Percentiles rank a stretch among this genome's conserved stretches.
Conservation (phyloP, 2,888 invertebrate genomes). For the Phragmatobia fuliginosa region DNA sequence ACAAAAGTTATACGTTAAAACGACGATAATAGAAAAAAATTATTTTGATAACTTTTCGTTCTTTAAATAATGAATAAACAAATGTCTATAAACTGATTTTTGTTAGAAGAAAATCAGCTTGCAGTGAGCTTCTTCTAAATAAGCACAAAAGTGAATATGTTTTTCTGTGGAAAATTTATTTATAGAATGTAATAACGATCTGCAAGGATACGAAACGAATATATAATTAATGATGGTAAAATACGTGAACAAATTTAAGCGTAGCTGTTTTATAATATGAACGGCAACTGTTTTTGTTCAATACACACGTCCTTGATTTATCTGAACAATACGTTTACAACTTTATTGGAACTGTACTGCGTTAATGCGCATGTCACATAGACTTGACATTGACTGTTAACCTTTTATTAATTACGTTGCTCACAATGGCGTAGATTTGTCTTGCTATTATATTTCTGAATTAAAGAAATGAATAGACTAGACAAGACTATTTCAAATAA, state of each 20-base stretch:
- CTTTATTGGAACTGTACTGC: background rate
- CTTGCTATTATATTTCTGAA: background rate
- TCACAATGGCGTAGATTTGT: background rate
- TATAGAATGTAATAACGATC: background rate
- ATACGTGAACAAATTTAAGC: background rate
- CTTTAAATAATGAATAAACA: background rate
- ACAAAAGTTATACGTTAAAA: background rate
- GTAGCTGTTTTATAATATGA: background rate
- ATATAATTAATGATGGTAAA: background rate
- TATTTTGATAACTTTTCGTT: background rate
- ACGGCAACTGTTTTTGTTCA: background rate
- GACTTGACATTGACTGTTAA: background rate
- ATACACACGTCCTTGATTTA: background rate
- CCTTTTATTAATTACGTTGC: background rate
- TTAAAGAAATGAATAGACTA: too few relatives aligned
- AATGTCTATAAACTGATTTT: background rate
- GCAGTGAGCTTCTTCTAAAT: too few relatives aligned
- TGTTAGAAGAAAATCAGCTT: background rate
- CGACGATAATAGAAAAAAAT: background rate
- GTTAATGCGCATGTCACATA: background rate
- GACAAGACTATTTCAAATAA: background rate
- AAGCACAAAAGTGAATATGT: background rate
- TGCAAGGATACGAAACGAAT: background rate
- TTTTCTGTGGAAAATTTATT: background rate
- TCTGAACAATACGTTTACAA: background rate